phyloP scores from a whole-genome alignment of 1,140 invertebrate species.

The Brachionus calyciflorus region DNA sequence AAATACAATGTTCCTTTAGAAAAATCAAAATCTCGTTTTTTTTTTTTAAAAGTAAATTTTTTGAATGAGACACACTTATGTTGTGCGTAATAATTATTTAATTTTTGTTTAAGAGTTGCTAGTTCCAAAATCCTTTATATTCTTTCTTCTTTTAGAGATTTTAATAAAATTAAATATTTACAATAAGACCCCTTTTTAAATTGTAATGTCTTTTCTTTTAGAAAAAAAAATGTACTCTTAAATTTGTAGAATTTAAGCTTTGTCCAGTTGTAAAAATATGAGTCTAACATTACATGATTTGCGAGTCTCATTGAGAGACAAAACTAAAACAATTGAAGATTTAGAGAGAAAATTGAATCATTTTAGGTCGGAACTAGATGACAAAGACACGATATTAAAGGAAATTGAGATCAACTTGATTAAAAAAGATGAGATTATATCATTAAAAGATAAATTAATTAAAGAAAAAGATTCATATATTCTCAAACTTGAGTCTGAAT shows the following conservation, averaged over 20 bases:
- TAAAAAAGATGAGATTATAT: conserved; percentile 43
- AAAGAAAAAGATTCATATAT: conserved; percentile 38
- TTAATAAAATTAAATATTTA: too few relatives aligned
- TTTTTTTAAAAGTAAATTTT: too few relatives aligned
- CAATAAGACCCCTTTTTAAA: too few relatives aligned
- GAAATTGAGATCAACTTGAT: background rate
- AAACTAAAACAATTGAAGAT: conserved; percentile 13
- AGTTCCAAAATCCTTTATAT: too few relatives aligned
- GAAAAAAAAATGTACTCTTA: background rate
- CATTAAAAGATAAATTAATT: conserved; percentile 34
- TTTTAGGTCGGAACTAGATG: background rate
- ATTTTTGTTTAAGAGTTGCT: too few relatives aligned
- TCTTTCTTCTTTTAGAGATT: too few relatives aligned
- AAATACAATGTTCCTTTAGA: too few relatives aligned
- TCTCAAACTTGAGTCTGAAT: conserved; percentile 9
- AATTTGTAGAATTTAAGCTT: background rate
- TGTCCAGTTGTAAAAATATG: background rate
- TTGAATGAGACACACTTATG: too few relatives aligned
- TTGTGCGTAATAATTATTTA: too few relatives aligned
- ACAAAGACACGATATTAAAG: background rate
- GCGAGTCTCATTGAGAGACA: conserved; percentile 32
- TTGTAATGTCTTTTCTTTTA: background rate
- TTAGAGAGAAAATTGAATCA: conserved; percentile 12
- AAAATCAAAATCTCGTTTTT: too few relatives aligned
- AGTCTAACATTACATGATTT: conserved; percentile 36